These are phyloP conservation scores for Leptura quadrifasciata DNA, from an alignment of 2,888 invertebrate species.

Conservation along the genomic window DNA sequence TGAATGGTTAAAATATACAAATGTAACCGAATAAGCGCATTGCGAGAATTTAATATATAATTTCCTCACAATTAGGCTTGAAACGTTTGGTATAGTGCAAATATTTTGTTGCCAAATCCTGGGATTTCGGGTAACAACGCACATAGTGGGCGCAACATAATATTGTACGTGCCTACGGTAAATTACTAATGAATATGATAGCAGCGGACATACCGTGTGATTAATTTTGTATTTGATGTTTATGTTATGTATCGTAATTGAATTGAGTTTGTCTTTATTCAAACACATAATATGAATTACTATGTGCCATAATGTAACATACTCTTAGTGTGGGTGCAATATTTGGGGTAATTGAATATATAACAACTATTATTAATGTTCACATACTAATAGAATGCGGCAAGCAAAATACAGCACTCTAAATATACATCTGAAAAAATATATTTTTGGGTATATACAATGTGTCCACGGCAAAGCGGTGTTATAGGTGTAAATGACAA, in stretches of 20 bases:
- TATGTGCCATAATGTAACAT: background rate
- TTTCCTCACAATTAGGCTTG: background rate
- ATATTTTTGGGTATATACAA: too few species aligned
- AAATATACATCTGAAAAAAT: too few species aligned
- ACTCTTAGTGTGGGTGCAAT: background rate
- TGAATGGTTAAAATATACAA: too few species aligned
- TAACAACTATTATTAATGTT: background rate
- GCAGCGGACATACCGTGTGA: background rate
- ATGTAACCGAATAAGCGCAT: too few species aligned
- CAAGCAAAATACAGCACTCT: too few species aligned
- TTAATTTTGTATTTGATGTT: conserved; percentile 17
- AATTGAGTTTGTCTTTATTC: background rate
- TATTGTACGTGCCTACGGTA: background rate
- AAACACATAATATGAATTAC: background rate
- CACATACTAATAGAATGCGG: background rate
- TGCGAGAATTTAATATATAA: background rate
- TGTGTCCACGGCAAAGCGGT: too few species aligned
- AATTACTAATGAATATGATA: conserved; percentile 12
- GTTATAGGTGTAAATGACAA: too few species aligned
- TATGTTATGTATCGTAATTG: conserved; percentile 10
- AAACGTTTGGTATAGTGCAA: background rate
- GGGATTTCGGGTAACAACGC: background rate
- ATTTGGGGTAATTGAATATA: too few species aligned
- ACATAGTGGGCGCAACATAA: background rate
- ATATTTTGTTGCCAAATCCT: background rate